Evolutionary conservation across 2,888 invertebrate genomes (phyloP), one percentile per base, ranked within the genome.

Genomic region (Julus scandinavius): DNA sequence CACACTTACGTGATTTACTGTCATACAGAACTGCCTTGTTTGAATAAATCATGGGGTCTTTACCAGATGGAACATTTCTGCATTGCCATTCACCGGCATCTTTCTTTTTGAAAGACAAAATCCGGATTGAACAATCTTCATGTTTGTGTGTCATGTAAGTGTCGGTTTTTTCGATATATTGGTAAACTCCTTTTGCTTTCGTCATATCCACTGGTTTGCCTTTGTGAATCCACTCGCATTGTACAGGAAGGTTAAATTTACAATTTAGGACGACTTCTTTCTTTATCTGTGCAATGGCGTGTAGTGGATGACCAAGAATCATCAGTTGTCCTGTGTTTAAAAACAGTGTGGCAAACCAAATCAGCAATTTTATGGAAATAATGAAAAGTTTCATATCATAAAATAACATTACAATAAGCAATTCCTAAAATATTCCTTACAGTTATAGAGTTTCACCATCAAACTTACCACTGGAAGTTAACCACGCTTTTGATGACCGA

Each of bases 211-310:
- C 85, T 17, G 11, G 40, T 84, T 84, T 84, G 40, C 85, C 85
- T 84, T 45, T 84, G 40, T 45, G 40, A 45, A 41, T 17, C 85
- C 85, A 84, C n/a, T 84, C 85, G n/a, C 85, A 84, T 11, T 84
- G 41, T 13, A 84, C 85, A 15, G 85, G 85, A 84, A 40, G 40
- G 45, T 45, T 84, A 40, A 84, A 84, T 84, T 40, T 41, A n/a
- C 85, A 84, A 40, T 40, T 41, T 45, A 84, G n/a, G 17, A 84
- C 85, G 11, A 84, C 6, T 45, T 84, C 45, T n/a, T 45, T 45
- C 85, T 84, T 84, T 17, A 40, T 6, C 40, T 84, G 85, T 17
- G n/a, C 85, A n/a, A 84, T 38, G 40, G 85, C 45, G 45, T 84
- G 85, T 7, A 17, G 38, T n/a, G 85, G 85, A 84, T 84, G 85